phyloP scores from a whole-genome alignment of 1,140 invertebrate species.

The Megalopta genalis region DNA sequence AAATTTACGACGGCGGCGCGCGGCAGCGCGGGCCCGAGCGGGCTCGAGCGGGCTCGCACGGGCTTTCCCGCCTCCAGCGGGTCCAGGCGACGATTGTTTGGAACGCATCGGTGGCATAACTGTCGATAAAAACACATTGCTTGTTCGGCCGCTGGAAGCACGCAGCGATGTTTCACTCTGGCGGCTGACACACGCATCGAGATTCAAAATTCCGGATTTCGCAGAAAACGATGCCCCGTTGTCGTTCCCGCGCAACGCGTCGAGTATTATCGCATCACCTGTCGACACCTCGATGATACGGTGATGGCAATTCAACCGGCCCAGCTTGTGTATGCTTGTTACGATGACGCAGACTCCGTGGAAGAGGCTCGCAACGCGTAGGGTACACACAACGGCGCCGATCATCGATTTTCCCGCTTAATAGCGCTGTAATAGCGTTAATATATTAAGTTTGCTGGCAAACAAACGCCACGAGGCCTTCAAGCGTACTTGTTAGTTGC shows the following conservation, averaged over 20 bases:
- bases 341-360: slow-evolving; percentile 25
- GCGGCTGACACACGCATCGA: neutral
- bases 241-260: slow-evolving; percentile 10
- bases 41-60: too few species aligned
- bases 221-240: neutral
- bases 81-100: slow-evolving; percentile 9
- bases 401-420: slow-evolving; percentile 49
- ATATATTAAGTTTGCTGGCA: slow-evolving; percentile 55
- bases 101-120: slow-evolving; percentile 1
- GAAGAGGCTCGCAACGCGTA: neutral
- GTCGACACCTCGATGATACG: slow-evolving; percentile 23
- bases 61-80: neutral
- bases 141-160: too few species aligned
- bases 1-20: slow-evolving; percentile 28
- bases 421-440: slow-evolving; percentile 55
- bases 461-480: slow-evolving; percentile 8
- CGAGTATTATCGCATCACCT: slow-evolving; percentile 39
- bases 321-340: slow-evolving; percentile 16
- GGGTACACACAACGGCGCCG: neutral
- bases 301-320: slow-evolving; percentile 24
- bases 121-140: slow-evolving; percentile 1
- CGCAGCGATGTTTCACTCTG: neutral
- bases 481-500: slow-evolving; percentile 47
- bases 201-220: slow-evolving; percentile 26
- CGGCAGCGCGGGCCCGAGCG: too few species aligned